Percentiles rank a stretch among this genome's conserved stretches.
Conservation (phyloP, 2,797 vertebrate species). For the Crax fasciolata region DNA sequence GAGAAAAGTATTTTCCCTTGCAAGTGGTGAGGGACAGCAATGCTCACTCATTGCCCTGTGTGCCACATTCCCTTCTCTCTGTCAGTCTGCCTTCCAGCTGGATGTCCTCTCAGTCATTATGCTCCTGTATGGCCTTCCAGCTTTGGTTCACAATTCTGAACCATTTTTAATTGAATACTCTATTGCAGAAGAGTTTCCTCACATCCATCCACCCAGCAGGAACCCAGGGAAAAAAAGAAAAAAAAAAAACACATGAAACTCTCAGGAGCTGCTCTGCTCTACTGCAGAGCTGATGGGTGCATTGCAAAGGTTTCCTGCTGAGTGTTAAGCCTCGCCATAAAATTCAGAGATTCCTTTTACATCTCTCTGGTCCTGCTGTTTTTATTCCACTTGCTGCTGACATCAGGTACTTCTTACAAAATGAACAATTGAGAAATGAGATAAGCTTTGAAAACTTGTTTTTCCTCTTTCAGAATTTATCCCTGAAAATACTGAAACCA, state of each 20-base stretch:
- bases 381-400: slow-evolving; percentile 24
- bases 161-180: background rate
- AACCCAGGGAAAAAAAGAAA: background rate
- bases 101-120: background rate
- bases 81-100: background rate
- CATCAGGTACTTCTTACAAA: background rate
- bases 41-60: background rate
- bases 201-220: background rate
- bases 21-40: background rate
- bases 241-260: background rate
- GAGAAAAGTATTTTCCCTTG: background rate
- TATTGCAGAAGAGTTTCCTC: background rate
- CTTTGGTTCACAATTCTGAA: background rate
- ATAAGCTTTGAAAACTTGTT: background rate
- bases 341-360: slow-evolving; percentile 39
- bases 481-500: background rate
- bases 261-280: background rate
- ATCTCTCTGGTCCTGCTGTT: background rate
- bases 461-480: background rate
- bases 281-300: background rate
- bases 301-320: background rate
- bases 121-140: background rate
- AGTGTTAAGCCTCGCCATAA: background rate
- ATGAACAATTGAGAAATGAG: background rate
- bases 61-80: background rate